These are phyloP conservation scores for Notamacropus eugenii DNA, from an alignment of 2,797 vertebrate species.

Conservation along the genomic window DNA sequence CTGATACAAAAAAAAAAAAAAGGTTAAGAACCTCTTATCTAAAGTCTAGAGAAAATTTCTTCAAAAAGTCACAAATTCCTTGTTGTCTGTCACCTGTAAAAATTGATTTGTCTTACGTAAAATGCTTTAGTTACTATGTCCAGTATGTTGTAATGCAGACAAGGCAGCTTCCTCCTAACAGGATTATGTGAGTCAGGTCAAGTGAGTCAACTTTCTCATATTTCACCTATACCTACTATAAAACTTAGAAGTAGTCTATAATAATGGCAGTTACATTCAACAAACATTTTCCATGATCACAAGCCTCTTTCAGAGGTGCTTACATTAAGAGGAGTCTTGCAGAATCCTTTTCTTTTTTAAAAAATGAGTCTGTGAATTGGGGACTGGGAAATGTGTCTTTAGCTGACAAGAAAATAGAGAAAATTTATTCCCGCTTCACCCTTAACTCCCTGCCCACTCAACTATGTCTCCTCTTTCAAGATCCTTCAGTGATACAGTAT, in stretches of 20 bases:
- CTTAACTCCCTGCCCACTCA: conserved; percentile 1
- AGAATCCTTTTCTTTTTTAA: conserved; percentile 1
- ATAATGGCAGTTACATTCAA: conserved; percentile 6
- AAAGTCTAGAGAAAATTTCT: not conserved
- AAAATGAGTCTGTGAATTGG: not conserved
- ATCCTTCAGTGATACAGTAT: not conserved
- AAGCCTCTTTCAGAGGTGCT: not conserved
- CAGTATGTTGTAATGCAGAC: not conserved
- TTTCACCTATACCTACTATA: conserved; percentile 8
- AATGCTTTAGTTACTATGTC: not conserved
- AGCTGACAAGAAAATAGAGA: conserved; percentile 5
- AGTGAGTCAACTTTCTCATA: conserved; percentile 17
- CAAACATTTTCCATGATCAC: not conserved
- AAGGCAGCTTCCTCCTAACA: not conserved
- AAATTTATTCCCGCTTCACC: conserved; percentile 17
- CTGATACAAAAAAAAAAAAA: not conserved
- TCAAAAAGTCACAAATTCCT: not conserved
- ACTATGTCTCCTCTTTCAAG: not conserved
- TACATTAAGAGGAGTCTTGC: not conserved
- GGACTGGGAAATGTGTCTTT: conserved; percentile 3
- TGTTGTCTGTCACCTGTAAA: not conserved
- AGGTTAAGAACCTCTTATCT: not conserved
- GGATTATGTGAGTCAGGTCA: not conserved
- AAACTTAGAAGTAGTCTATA: not conserved
- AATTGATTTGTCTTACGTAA: not conserved